Conservation (phyloP, 2,888 invertebrate genomes). For the Octonoba sinensis region DNA sequence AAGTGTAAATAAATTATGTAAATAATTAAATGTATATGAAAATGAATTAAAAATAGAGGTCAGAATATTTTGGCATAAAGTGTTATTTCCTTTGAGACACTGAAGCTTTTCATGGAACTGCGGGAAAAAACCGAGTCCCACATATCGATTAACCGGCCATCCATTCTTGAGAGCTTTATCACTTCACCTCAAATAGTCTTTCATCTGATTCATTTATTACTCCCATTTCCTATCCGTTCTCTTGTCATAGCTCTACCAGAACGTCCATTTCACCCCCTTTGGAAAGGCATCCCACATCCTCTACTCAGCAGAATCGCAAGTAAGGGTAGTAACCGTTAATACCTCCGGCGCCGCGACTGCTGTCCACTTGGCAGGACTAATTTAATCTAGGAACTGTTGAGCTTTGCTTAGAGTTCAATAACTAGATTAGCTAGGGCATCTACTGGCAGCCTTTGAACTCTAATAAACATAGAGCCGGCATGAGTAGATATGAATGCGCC, state of each 20-base stretch:
- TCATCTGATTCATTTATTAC: background rate
- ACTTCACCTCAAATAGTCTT: background rate
- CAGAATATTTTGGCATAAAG: too few species aligned
- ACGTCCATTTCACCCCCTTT: slow-evolving; percentile 8
- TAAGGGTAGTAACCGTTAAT: slow-evolving; percentile 55
- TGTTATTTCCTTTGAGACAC: too few species aligned
- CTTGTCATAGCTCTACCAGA: background rate
- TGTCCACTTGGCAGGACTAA: slow-evolving; percentile 55
- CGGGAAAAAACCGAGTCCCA: too few species aligned
- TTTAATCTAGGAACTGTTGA: slow-evolving; percentile 57
- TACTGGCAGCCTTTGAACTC: slow-evolving; percentile 49
- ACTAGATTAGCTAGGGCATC: slow-evolving; percentile 51
- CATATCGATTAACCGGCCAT: too few species aligned
- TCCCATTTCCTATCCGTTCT: background rate
- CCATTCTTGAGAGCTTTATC: too few species aligned
- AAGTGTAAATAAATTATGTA: too few species aligned
- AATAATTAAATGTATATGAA: too few species aligned
- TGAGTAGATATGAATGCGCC: too few species aligned
- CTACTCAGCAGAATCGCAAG: slow-evolving; percentile 33
- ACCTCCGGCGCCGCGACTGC: slow-evolving; percentile 46
- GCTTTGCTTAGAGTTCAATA: slow-evolving; percentile 61
- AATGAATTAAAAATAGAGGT: too few species aligned
- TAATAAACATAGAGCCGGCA: slow-evolving; percentile 43
- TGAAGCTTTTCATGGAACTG: too few species aligned
- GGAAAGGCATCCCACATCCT: slow-evolving; percentile 12